Base-by-base conservation (phyloP, 2,797 vertebrate species). In the Eulemur rubriventer region DNA sequence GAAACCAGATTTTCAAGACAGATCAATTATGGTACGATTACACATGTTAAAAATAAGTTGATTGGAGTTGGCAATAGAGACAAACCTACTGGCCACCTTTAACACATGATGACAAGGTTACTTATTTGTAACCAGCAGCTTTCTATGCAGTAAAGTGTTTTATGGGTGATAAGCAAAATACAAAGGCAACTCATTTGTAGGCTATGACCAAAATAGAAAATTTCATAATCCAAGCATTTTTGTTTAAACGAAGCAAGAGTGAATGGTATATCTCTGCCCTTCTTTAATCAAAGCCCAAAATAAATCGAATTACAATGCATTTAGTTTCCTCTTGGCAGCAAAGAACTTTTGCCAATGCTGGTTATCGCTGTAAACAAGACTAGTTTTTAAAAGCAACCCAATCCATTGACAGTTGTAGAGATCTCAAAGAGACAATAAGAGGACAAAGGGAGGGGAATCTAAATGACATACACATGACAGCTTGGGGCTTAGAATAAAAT, bases 1-100 rank as follows among this genome's bases (percentile, higher is more conserved):
- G 48, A 95, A 94, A 85, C 59, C 81, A 96, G 78, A 95, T 90
- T 96, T 95, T 91, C 20, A 76, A 93, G 89, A 91, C 48, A 86
- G 80, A 95, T 92, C 90, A 80, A 73, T 82, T 73, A 86, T 57
- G 69, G 38, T 70, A 24, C 38, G 63, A 85, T 59, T 73, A 86
- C 22, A 81, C 33, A 69, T 38, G 67, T 63, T 82, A 91, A 90
- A 95, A 78, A 84, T 83, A 59, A 78, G 17, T 26, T 67, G 94
- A 96, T 55, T 80, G 46, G 63, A 75, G 48, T 4, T 63, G 86
- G 46, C 88, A 92, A 46, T 4, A 35, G 70, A 73, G 30, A 50
- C 38, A 69, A 76, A 85, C 20, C 61, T 73, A 35, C 65, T 43
- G 12, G 18, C n/a, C 72, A 79, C 93, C 76, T 93, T 83, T 43